phyloP scores from a whole-genome alignment of 2,888 invertebrate species.

The Dorcus parallelipipedus region DNA sequence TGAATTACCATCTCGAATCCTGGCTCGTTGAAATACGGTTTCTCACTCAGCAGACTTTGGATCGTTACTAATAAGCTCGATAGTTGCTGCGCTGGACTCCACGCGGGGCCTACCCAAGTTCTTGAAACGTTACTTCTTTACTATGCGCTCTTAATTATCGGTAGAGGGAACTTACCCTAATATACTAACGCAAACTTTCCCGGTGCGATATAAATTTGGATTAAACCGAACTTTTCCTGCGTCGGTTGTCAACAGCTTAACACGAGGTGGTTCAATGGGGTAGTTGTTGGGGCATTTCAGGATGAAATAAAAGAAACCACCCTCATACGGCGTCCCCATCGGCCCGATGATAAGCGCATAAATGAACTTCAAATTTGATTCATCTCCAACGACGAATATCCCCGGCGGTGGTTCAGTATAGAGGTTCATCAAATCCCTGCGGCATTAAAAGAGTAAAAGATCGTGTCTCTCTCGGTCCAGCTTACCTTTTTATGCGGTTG shows the following conservation, averaged over 20 bases:
- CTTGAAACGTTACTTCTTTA: slow-evolving; percentile 30
- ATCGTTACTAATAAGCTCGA: slow-evolving; percentile 56
- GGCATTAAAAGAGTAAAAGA: slow-evolving; percentile 13
- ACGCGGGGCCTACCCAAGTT: slow-evolving; percentile 57
- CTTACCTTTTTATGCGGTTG: slow-evolving; percentile 23
- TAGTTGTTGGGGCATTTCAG: slow-evolving; percentile 55
- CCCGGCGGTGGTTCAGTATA: slow-evolving; percentile 57
- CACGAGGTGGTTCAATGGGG: slow-evolving; percentile 57
- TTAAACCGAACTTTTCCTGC: slow-evolving; percentile 59
- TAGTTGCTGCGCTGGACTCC: slow-evolving; percentile 56
- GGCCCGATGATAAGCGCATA: slow-evolving; percentile 58
- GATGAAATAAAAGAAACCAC: slow-evolving; percentile 53
- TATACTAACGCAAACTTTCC: slow-evolving; percentile 58
- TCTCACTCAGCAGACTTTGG: slow-evolving; percentile 59
- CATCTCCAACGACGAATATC: slow-evolving; percentile 55
- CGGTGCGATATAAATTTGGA: slow-evolving; percentile 60
- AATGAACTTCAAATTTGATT: slow-evolving; percentile 52
- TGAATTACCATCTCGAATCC: slow-evolving; percentile 53
- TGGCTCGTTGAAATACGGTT: slow-evolving; percentile 63
- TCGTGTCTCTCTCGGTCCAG: not conserved
- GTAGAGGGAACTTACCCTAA: slow-evolving; percentile 47
- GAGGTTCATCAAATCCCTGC: slow-evolving; percentile 55
- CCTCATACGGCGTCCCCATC: slow-evolving; percentile 61
- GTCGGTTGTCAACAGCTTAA: slow-evolving; percentile 59
- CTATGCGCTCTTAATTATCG: not conserved